Evolutionary conservation across 2,888 invertebrate genomes (phyloP).

Genomic region (Urechis unicinctus): DNA sequence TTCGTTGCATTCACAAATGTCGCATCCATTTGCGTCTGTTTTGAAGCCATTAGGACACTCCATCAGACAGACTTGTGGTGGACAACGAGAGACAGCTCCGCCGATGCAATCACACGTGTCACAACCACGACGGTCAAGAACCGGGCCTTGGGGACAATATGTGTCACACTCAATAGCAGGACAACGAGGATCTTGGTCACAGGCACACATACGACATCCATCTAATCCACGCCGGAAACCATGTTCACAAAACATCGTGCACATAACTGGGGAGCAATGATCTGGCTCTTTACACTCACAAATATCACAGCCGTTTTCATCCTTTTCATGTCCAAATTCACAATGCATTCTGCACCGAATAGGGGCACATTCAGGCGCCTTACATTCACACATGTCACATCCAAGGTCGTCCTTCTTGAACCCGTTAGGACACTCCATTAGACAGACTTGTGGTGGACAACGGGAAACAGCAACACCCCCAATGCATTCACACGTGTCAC

Average conservation of each 20-base stretch:
- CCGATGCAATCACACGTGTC: conserved; percentile 5
- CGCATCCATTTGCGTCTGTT: conserved; percentile 4
- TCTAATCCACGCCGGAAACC: conserved; percentile 6
- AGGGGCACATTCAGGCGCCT: neutral
- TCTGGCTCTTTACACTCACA: conserved; percentile 6
- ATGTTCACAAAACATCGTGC: conserved; percentile 7
- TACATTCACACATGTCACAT: neutral
- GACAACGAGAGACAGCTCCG: neutral
- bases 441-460: too few relatives aligned
- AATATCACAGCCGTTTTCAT: conserved; percentile 7
- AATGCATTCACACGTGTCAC: too few relatives aligned
- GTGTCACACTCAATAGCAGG: neutral
- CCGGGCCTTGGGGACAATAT: conserved; percentile 2
- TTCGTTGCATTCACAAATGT: conserved; percentile 1
- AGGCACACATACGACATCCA: conserved; percentile 3
- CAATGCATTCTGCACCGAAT: neutral
- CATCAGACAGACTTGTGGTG: neutral
- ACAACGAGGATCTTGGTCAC: neutral
- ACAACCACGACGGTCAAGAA: conserved; percentile 5
- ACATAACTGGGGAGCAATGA: neutral
- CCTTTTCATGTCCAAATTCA: conserved; percentile 2
- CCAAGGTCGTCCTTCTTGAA: neutral
- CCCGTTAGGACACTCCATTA: too few relatives aligned
- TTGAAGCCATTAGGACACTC: conserved; percentile 5
- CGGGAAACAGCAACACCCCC: too few relatives aligned